phyloP scores from a whole-genome alignment of 23 tunicate species.

The Oikopleura dioica region DNA sequence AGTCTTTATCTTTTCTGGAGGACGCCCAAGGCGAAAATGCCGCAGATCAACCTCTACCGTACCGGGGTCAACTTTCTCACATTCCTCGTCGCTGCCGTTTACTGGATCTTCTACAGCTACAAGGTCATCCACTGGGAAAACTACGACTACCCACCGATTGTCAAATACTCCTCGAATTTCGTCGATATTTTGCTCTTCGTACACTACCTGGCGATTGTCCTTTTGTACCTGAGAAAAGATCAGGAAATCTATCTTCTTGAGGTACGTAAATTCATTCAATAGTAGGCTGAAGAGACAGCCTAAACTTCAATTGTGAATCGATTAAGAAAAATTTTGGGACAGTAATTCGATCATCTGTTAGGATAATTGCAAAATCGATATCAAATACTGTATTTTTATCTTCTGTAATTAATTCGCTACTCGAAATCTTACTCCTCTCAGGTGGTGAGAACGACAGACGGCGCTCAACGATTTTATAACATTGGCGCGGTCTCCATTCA shows the following conservation, averaged over 20 bases:
- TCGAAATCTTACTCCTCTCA: neutral
- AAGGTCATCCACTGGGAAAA: neutral
- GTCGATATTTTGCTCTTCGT: slow-evolving; percentile 57
- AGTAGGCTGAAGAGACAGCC: too few relatives aligned
- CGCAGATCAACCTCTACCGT: neutral
- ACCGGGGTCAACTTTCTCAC: neutral
- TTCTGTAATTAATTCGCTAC: too few relatives aligned
- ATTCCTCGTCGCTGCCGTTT: neutral
- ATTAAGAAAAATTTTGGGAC: too few relatives aligned
- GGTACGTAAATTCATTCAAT: too few relatives aligned
- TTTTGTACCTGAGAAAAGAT: slow-evolving; percentile 44
- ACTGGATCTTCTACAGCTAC: neutral
- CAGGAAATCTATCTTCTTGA: slow-evolving; percentile 51
- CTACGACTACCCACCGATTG: slow-evolving; percentile 14
- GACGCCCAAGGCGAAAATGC: neutral
- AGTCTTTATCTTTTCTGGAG: neutral
- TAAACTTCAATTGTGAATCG: too few relatives aligned
- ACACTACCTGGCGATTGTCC: slow-evolving; percentile 59
- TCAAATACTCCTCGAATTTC: slow-evolving; percentile 41
- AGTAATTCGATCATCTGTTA: too few relatives aligned
- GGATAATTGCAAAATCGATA: too few relatives aligned
- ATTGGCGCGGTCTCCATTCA: slow-evolving; percentile 75
- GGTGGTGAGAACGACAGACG: slow-evolving; percentile 67
- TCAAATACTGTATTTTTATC: too few relatives aligned
- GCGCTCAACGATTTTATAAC: slow-evolving; percentile 59